Evolutionary conservation across 1,140 invertebrate species (phyloP).

Genomic region (Cecropterus lyciades): DNA sequence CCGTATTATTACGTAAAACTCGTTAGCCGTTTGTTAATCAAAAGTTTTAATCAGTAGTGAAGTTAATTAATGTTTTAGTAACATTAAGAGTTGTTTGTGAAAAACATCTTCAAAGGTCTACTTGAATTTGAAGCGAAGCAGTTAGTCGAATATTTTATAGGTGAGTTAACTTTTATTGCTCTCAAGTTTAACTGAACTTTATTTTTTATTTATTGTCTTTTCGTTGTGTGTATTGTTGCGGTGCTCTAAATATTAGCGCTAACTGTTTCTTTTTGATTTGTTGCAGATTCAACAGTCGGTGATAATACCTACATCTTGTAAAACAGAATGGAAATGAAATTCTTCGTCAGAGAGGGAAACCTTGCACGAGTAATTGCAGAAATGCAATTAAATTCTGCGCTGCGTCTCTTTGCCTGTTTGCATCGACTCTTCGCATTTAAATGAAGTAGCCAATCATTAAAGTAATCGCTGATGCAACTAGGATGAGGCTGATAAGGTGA

Average conservation of each 20-base stretch:
- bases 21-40: slow-evolving; percentile 62
- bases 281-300: slow-evolving; percentile 26
- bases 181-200: slow-evolving; percentile 38
- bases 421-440: slow-evolving; percentile 24
- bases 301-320: slow-evolving; percentile 32
- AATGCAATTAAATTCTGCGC: slow-evolving; percentile 34
- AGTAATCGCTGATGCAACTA: not conserved
- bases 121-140: slow-evolving; percentile 44
- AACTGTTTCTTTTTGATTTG: slow-evolving; percentile 29
- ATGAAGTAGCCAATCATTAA: slow-evolving; percentile 23
- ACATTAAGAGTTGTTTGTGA: slow-evolving; percentile 50
- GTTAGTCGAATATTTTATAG: slow-evolving; percentile 49
- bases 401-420: slow-evolving; percentile 18
- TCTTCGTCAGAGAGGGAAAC: slow-evolving; percentile 27
- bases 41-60: slow-evolving; percentile 57
- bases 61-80: slow-evolving; percentile 62
- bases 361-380: slow-evolving; percentile 34
- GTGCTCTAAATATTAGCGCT: slow-evolving; percentile 11
- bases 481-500: slow-evolving; percentile 13
- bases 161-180: slow-evolving; percentile 56
- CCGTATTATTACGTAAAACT: slow-evolving; percentile 36
- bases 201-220: not conserved
- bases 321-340: slow-evolving; percentile 34
- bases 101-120: slow-evolving; percentile 54
- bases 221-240: slow-evolving; percentile 1